These are phyloP conservation scores for Acrobeloides nanus DNA, from an alignment of 2,888 invertebrate genomes.

Conservation along the genomic window DNA sequence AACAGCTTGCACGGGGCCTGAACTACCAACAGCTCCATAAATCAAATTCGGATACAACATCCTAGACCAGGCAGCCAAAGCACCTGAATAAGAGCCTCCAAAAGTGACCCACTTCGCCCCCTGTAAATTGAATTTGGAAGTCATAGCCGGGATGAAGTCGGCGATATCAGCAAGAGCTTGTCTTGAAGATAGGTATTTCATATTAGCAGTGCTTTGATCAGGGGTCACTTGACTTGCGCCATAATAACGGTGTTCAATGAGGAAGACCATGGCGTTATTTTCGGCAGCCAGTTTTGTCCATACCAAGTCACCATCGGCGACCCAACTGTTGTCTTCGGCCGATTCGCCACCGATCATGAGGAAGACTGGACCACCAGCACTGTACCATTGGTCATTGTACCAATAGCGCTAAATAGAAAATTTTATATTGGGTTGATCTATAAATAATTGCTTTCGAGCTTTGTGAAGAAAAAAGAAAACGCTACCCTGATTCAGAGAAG, in stretches of 20 bases:
- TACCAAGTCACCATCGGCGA: slow-evolving; percentile 63
- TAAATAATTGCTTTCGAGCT: too few species aligned
- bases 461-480: too few species aligned
- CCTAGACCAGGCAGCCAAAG: too few species aligned
- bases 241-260: slow-evolving; percentile 85
- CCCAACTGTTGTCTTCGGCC: slow-evolving; percentile 73
- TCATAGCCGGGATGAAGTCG: slow-evolving; percentile 70
- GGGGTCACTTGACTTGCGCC: slow-evolving; percentile 86
- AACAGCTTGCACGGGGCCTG: too few species aligned
- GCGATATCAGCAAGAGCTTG: slow-evolving; percentile 73
- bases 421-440: background rate
- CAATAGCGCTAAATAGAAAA: slow-evolving; percentile 61
- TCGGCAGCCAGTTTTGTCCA: slow-evolving; percentile 61
- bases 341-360: slow-evolving; percentile 91
- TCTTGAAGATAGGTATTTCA: slow-evolving; percentile 66
- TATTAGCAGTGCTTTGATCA: slow-evolving; percentile 6
- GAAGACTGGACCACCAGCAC: slow-evolving; percentile 75
- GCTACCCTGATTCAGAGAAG: too few species aligned
- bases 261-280: slow-evolving; percentile 75
- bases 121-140: slow-evolving; percentile 44
- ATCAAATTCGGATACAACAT: too few species aligned
- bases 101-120: slow-evolving; percentile 76
- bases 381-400: slow-evolving; percentile 68
- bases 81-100: slow-evolving; percentile 81
- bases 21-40: too few species aligned